Evolutionary conservation across 2,888 invertebrate genomes (phyloP), one percentile per base, ranked within the genome.

Genomic region (Drosophila dives): DNA sequence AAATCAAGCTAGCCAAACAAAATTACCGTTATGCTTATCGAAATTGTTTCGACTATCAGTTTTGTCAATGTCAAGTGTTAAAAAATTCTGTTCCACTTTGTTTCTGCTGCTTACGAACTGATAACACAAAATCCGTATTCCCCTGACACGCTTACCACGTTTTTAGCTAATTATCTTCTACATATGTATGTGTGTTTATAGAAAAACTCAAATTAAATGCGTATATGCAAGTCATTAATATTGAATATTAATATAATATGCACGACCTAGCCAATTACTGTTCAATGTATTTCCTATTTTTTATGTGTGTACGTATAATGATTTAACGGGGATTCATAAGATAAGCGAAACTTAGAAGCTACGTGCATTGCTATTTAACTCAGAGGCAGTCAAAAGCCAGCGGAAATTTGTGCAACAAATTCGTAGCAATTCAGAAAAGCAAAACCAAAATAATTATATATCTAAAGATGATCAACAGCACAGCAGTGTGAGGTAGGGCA

Each of bases 191-290:
- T 45, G 23, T 4, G 45, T 36, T 29, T 29, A 59, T 17, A 45
- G 12, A 20, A 32, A 49, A 64, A 64, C 63, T 50, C 42, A 38
- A 69, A 77, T 71, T 65, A 66, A 56, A 42, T 56, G 62, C 84
- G 81, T 72, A 89, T 78, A 72, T 89, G 86, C 84, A 78, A 55
- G 70, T 65, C 59, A 75, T 65, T 83, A 74, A 74, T 59, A 74
- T 77, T 40, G 64, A 65, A 33, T 75, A 75, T 50, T 50, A 45
- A 61, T 33, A 69, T 36, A n/a, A 56, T 20, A 15, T 10, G 60
- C 77, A 64, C 59, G 78, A 78, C 80, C 78, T 78, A 77, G 72
- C 20, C 81, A 77, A 80, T 72, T 80, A 68, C 72, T 48, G 65
- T 67, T 67, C 33, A 75, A 40, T 62, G 65, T 59, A 53, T 61